Evolutionary conservation across 1,140 invertebrate species (phyloP).

Genomic region (Potamilus streckersoni): DNA sequence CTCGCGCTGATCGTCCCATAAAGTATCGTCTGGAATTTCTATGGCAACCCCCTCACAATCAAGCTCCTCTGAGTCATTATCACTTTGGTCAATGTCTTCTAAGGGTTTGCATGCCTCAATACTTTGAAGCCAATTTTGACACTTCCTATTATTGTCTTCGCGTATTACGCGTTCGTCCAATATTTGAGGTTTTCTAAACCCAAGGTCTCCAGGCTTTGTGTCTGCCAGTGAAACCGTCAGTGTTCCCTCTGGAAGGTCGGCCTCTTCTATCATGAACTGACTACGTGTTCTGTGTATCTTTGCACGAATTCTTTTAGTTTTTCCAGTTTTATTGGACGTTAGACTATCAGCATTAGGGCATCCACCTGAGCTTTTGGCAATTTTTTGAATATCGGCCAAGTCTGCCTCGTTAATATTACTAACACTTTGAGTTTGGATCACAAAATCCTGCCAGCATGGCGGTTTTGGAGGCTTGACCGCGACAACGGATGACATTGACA

Average conservation of each 20-base stretch:
- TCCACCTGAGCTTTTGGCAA: slow-evolving; percentile 22
- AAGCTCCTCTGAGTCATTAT: slow-evolving; percentile 20
- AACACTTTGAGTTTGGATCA: background rate
- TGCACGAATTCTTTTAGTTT: slow-evolving; percentile 50
- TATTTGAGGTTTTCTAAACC: slow-evolving; percentile 32
- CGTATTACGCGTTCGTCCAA: slow-evolving; percentile 47
- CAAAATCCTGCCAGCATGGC: slow-evolving; percentile 46
- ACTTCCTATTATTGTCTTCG: slow-evolving; percentile 59
- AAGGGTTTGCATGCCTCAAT: slow-evolving; percentile 56
- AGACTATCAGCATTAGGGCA: slow-evolving; percentile 20
- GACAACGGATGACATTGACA: slow-evolving; percentile 15
- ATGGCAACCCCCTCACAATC: slow-evolving; percentile 50
- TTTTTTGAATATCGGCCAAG: slow-evolving; percentile 32
- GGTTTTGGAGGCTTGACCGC: slow-evolving; percentile 39
- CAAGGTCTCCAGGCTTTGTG: slow-evolving; percentile 51
- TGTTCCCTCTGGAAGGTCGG: slow-evolving; percentile 53
- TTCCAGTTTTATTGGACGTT: slow-evolving; percentile 26
- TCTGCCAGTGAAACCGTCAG: slow-evolving; percentile 55
- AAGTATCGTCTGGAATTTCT: slow-evolving; percentile 60
- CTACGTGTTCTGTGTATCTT: slow-evolving; percentile 61
- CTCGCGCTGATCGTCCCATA: slow-evolving; percentile 33
- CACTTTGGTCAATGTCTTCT: slow-evolving; percentile 37
- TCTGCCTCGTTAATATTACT: slow-evolving; percentile 20
- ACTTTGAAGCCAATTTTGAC: slow-evolving; percentile 59
- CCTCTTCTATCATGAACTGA: slow-evolving; percentile 53